phyloP scores from a whole-genome alignment of 2,888 invertebrate species.

The Dasypolia templi region DNA sequence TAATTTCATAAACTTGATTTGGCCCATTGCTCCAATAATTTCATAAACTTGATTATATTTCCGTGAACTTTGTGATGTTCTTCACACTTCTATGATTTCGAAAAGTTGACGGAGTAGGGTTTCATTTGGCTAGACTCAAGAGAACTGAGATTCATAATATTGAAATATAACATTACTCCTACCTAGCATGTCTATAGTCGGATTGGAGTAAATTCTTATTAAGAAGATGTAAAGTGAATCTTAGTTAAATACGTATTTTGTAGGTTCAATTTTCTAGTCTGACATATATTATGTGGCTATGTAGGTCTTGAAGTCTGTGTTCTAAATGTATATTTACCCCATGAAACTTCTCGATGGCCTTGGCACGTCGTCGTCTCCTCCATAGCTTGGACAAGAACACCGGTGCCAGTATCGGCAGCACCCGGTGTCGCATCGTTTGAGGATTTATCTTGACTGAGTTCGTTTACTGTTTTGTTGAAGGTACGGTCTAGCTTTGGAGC shows the following conservation, averaged over 20 bases:
- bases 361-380: constrained; percentile 81
- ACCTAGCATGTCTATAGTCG: neutral
- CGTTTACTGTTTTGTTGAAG: constrained; percentile 33
- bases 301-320: neutral
- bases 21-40: too few species aligned
- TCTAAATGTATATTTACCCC: constrained; percentile 76
- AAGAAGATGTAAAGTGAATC: neutral
- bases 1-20: too few species aligned
- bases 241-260: too few species aligned
- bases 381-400: constrained; percentile 86
- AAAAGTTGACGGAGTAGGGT: neutral
- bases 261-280: too few species aligned
- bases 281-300: too few species aligned
- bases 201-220: neutral
- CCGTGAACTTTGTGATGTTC: neutral
- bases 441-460: constrained; percentile 86
- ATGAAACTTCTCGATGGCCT: constrained; percentile 85
- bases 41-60: neutral
- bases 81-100: neutral
- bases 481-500: constrained; percentile 59
- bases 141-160: neutral
- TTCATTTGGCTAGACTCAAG: neutral
- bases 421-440: constrained; percentile 88
- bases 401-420: constrained; percentile 86
- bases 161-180: neutral